These are phyloP conservation scores for Sebastolobus alascanus DNA, from an alignment of 2,797 vertebrate species.

Conservation along the genomic window DNA sequence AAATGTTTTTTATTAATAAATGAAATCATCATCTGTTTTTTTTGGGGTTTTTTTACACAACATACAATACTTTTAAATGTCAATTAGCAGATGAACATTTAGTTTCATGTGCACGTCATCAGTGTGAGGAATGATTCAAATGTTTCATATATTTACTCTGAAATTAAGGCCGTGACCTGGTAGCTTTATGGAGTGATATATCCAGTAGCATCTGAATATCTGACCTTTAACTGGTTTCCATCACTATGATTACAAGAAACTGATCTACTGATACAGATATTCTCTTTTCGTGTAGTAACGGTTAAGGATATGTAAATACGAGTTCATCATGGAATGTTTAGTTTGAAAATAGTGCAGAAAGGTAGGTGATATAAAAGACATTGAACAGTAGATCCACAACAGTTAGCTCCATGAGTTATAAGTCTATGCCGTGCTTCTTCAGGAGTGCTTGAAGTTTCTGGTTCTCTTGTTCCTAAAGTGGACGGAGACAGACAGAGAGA, in stretches of 20 bases:
- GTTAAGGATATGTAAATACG: not conserved
- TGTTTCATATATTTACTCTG: conserved; percentile 22
- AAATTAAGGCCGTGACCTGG: not conserved
- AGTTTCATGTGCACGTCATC: conserved; percentile 34
- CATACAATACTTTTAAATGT: conserved; percentile 2
- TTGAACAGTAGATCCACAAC: not conserved
- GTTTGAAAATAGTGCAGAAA: not conserved
- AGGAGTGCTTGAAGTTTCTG: conserved; percentile 87
- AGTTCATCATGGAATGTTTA: not conserved
- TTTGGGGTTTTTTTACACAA: conserved; percentile 14
- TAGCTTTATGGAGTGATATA: not conserved
- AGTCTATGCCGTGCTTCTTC: conserved; percentile 82
- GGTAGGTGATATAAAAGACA: not conserved
- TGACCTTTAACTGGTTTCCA: not conserved
- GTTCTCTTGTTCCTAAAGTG: conserved; percentile 90
- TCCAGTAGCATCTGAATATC: conserved; percentile 16
- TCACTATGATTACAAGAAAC: not conserved
- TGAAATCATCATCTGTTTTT: not conserved
- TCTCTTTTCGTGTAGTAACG: not conserved
- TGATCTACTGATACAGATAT: not conserved
- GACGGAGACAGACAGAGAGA: conserved; percentile 14
- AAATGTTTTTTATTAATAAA: conserved; percentile 42
- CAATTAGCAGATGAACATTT: not conserved
- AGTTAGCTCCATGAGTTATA: conserved; percentile 36
- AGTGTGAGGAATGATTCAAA: conserved; percentile 1